phyloP scores from a whole-genome alignment of 2,888 invertebrate genomes.

The Augiades crinisus region DNA sequence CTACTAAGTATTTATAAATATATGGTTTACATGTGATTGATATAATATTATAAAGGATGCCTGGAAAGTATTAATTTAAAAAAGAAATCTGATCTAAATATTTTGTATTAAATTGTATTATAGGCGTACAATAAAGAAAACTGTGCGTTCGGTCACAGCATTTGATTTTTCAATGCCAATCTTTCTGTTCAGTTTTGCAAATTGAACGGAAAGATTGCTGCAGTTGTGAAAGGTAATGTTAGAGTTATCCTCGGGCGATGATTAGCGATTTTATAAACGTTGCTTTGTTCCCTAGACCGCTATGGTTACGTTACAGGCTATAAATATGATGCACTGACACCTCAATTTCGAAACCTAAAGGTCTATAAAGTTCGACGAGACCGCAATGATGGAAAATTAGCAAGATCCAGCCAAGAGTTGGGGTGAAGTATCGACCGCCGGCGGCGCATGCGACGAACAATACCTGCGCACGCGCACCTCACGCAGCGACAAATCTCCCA shows the following conservation, averaged over 20 bases:
- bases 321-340: constrained; percentile 75
- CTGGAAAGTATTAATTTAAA: too few species aligned
- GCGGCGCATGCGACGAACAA: constrained; percentile 61
- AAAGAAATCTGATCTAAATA: too few species aligned
- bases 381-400: constrained; percentile 80
- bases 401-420: constrained; percentile 73
- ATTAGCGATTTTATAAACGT: constrained; percentile 56
- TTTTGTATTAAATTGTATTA: too few species aligned
- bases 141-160: too few species aligned
- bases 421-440: constrained; percentile 72
- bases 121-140: too few species aligned
- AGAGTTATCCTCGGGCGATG: constrained; percentile 46
- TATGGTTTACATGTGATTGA: too few species aligned
- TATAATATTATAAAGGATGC: too few species aligned
- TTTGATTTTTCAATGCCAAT: too few species aligned
- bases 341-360: constrained; percentile 71
- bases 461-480: constrained; percentile 52
- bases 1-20: too few species aligned
- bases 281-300: constrained; percentile 37
- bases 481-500: constrained; percentile 52
- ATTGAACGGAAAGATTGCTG: neutral
- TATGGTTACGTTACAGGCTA: constrained; percentile 49
- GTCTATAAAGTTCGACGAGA: constrained; percentile 72
- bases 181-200: too few species aligned
- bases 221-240: constrained; percentile 31